A percentile compares a stretch with the other conserved stretches of the same genome.
Conservation (phyloP, 2,113 vertebrate genomes). For the Chroicocephalus ridibundus region DNA sequence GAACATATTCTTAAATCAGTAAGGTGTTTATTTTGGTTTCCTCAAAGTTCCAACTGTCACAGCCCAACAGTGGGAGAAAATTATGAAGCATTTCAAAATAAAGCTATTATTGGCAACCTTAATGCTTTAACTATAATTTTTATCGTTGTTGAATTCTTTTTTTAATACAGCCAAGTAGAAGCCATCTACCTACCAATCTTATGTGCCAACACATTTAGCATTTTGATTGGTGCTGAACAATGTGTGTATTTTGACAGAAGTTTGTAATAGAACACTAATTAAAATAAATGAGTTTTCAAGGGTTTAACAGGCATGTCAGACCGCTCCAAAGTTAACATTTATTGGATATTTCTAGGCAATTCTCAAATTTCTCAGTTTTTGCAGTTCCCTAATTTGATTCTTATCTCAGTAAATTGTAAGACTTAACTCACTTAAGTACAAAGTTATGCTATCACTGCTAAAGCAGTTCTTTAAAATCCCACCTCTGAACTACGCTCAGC, state of each 20-base stretch:
- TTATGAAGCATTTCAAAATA: neutral
- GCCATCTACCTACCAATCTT: neutral
- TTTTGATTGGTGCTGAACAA: neutral
- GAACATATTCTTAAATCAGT: neutral
- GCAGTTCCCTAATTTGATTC: neutral
- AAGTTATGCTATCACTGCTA: neutral
- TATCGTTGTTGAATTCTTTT: neutral
- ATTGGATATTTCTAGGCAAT: neutral
- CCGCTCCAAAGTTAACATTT: neutral
- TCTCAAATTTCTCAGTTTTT: neutral
- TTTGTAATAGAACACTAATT: neutral
- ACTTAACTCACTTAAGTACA: neutral
- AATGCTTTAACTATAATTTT: neutral
- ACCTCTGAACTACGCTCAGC: neutral
- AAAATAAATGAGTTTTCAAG: neutral
- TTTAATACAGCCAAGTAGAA: neutral
- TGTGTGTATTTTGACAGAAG: neutral
- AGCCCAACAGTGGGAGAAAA: neutral
- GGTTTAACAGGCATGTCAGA: neutral
- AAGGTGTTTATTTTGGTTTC: slow-evolving; percentile 7
- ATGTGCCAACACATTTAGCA: neutral
- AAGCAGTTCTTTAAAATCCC: neutral
- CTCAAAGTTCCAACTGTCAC: neutral
- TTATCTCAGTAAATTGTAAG: neutral
- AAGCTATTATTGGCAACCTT: neutral